Base-by-base conservation (phyloP, 2,888 invertebrate species). In the Dermolepida albohirtum region DNA sequence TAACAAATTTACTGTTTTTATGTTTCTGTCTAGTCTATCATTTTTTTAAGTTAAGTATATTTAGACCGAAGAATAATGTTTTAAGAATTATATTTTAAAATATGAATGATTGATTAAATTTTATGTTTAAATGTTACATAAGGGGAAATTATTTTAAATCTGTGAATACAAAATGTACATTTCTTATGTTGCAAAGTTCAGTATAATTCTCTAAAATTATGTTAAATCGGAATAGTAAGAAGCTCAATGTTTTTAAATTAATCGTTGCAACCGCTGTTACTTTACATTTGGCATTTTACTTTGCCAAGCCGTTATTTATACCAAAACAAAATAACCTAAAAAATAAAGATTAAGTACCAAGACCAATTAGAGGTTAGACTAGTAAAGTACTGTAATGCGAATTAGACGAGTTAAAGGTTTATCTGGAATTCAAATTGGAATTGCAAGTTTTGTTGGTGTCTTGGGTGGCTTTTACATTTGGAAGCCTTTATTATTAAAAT, bases 391-490 rank as follows among this genome's bases (percentile, higher is more conserved):
- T 73, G 74, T 68, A 64, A 79, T 82, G 78, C 73, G 74, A 75
- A 79, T 82, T 67, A 73, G 78, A 69, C 75, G 75, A 73, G 77
- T 79, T 27, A 73, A 76, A n/a, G 78, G 79, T 11, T 65, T 83
- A 66, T 77, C 77, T 34, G 77, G 76, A 27, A 40, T 73, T 34
- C 80, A 83, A 74, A 66, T 84, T 57, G 73, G 78, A 16, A 16
- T 83, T 17, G 79, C 72, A 29, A 70, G 76, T 10, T 69, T 79
- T 22, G 5, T 82, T 51, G 84, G 84, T 8, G 72, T 82, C 10
- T 11, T 78, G 7, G 77, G 80, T 44, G 84, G 84, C 51, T 69
- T 79, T 50, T 84, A 84, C 73, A 82, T 84, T 76, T 84, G 83
- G 83, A 80, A 76, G 72, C 84, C 84, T 1, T 44, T 81, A n/a